Base-by-base conservation (phyloP, 2,113 vertebrate genomes). In the Corapipo altera region DNA sequence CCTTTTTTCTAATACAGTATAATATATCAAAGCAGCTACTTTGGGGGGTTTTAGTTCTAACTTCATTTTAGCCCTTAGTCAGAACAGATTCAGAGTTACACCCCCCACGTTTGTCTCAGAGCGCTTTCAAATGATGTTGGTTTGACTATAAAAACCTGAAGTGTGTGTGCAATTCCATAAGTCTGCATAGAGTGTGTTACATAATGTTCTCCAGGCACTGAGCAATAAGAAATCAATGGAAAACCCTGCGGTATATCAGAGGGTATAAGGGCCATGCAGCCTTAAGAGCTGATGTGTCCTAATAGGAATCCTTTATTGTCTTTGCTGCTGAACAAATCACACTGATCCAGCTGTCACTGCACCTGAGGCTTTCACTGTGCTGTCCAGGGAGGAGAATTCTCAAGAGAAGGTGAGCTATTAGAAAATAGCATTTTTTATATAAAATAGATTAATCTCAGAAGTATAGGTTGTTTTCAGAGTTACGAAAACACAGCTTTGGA, bases 61-160 rank as follows among this genome's bases (percentile, higher is more conserved):
- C 6, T 65, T 57, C 11, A 12, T 12, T 46, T 46, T 48, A 75
- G 48, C 65, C 48, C 58, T 49, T 66, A 26, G 32, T 79, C 58
- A 58, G 39, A 72, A 18, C 15, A 35, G 11, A 14, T 76, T 58
- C 74, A 57, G 39, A 55, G 43, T 89, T 30, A 8, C 20, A 13
- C 32, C 2, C 11, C 2, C 1, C 16, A 3, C 2, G 0, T 49
- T 75, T 48, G 32, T 58, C 27, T 61, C 37, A 8, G 44, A 8
- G 51, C 0, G 6, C 51, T 79, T 65, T 66, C 30, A 64, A 49
- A 62, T 59, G 15, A n/a, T 12, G 23, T 59, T 24, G 17, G 35
- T 89, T 65, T 43, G 55, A 27, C 41, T 43, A 2, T 35, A 23
- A 62, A 79, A 76, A 3, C 24, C 48, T 44, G 3, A 73, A 46